phyloP scores from a whole-genome alignment of 1,140 invertebrate genomes.

The Magallana angulata region DNA sequence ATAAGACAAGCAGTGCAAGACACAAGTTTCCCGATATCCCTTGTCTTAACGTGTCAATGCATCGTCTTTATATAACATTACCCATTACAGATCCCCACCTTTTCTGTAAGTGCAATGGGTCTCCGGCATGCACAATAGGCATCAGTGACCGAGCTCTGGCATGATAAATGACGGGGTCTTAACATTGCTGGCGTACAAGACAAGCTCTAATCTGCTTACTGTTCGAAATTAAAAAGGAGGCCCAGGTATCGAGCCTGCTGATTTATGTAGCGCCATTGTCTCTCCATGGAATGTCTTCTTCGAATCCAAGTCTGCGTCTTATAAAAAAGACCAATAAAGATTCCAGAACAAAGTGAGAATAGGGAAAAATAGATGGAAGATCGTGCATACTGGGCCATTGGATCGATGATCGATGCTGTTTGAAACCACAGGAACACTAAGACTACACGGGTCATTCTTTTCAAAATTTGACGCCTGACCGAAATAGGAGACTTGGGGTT shows the following conservation, averaged over 20 bases:
- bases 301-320: neutral
- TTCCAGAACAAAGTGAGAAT: neutral
- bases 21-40: neutral
- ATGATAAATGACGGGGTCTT: neutral
- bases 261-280: neutral
- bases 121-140: neutral
- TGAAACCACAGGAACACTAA: too few species aligned
- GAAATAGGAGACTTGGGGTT: too few species aligned
- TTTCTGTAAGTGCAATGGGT: slow-evolving; percentile 6
- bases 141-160: neutral
- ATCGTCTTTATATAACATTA: neutral
- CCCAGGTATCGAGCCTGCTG: neutral
- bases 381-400: neutral
- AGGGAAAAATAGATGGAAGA: neutral
- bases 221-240: neutral
- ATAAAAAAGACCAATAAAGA: neutral
- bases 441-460: too few species aligned
- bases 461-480: too few species aligned
- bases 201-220: neutral
- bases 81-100: too few species aligned
- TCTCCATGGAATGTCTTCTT: neutral
- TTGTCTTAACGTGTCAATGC: neutral
- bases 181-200: neutral
- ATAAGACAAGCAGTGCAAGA: neutral
- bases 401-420: neutral